Evolutionary conservation across 1,140 invertebrate species (phyloP).

Genomic region (Condylostylus longicornis): DNA sequence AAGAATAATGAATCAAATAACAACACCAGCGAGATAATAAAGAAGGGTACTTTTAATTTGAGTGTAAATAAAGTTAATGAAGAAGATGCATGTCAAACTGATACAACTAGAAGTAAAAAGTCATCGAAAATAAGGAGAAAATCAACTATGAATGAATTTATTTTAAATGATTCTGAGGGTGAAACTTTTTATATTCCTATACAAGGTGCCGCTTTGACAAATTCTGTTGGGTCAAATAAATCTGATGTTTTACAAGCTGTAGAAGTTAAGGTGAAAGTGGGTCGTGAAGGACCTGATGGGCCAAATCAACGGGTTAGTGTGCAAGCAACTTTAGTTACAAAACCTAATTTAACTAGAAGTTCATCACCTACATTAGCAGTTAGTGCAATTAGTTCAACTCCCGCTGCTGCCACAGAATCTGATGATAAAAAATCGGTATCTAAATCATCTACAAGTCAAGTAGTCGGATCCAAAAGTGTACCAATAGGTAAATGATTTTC

Average conservation of each 20-base stretch:
- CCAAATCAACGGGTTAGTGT: constrained; percentile 47
- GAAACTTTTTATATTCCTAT: constrained; percentile 56
- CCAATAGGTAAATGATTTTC: constrained; percentile 42
- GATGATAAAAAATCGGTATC: too few species aligned
- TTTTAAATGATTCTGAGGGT: constrained; percentile 32
- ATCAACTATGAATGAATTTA: too few species aligned
- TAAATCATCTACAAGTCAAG: constrained; percentile 13
- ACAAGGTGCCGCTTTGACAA: constrained; percentile 37
- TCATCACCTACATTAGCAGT: not conserved
- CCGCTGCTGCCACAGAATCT: not conserved
- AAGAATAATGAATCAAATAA: not conserved
- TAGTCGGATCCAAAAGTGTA: constrained; percentile 35
- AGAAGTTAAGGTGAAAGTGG: constrained; percentile 45
- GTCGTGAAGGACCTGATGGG: constrained; percentile 43
- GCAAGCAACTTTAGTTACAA: constrained; percentile 50
- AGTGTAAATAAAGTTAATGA: too few species aligned
- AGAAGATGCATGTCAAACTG: too few species aligned
- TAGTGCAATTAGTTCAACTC: not conserved
- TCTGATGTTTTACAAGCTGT: constrained; percentile 46
- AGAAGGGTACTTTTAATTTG: not conserved
- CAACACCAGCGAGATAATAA: constrained; percentile 6
- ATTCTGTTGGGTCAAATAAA: constrained; percentile 29
- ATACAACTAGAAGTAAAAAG: too few species aligned
- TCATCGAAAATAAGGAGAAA: too few species aligned
- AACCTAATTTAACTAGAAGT: constrained; percentile 26